Evolutionary conservation across 2,113 vertebrate genomes (phyloP), one percentile per base, ranked within the genome.

Genomic region (Elephas maximus): DNA sequence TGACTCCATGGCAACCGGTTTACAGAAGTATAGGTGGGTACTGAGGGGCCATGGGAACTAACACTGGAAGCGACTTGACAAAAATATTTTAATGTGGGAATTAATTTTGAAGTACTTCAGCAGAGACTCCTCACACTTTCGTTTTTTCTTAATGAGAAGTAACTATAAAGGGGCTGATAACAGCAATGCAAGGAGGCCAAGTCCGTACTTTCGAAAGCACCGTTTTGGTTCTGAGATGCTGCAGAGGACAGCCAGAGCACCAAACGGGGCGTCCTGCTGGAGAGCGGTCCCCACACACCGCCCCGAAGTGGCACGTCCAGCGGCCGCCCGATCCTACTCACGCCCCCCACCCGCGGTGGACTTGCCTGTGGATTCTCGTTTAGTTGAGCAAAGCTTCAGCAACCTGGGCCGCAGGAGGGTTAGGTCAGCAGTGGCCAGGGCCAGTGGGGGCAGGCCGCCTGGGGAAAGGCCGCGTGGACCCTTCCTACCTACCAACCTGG

Each of bases 1-100:
- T 10, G 6, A 28, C 4, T 69, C 65, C 65, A 12, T 33, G 6
- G 26, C 23, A 65, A 65, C 63, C 21, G 30, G 30, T 69, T 69
- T 69, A 69, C 28, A 69, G 30, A 14, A 30, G n/a, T 8, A 4
- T 45, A 0, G 0, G 24, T 20, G 60, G 37, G 33, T 20, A 6
- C 5, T 1, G 3, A 0, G 12, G 4, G 62, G 23, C 24, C 8
- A 1, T 18, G 11, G 20, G 57, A 28, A 71, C 7, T 12, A 14
- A 41, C 0, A 5, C 2, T 2, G 33, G 53, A 33, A 37, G n/a
- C 20, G 4, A 53, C 3, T 84, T 44, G 91, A n/a, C 37, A 44
- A 17, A 37, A n/a, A 28, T 44, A 65, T n/a, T 65, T 69, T 28
- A 21, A 69, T 14, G 7, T n/a, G 53, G 65, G 37, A 71, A 26